phyloP scores from a whole-genome alignment of 2,888 invertebrate genomes.

The Amblyjoppa proteus region DNA sequence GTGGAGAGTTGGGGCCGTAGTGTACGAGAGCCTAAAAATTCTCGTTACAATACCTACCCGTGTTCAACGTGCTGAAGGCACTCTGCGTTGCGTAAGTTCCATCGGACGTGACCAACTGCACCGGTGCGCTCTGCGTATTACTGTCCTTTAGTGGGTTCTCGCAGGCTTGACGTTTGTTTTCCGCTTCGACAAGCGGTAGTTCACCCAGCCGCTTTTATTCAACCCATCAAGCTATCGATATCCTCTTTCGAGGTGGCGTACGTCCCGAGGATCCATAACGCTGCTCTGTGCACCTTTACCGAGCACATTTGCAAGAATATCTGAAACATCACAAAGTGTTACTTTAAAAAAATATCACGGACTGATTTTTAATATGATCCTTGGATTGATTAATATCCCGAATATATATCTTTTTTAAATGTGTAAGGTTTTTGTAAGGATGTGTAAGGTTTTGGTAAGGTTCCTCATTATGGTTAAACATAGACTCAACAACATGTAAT shows the following conservation, averaged over 20 bases:
- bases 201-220: conserved; percentile 91
- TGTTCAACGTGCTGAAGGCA: conserved; percentile 94
- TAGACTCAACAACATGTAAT: too few relatives aligned
- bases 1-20: too few relatives aligned
- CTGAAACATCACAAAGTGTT: conserved; percentile 85
- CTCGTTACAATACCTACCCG: too few relatives aligned
- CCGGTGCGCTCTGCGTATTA: conserved; percentile 78
- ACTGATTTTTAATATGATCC: neutral
- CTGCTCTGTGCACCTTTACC: conserved; percentile 96
- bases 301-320: conserved; percentile 94
- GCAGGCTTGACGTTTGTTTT: conserved; percentile 91
- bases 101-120: conserved; percentile 97
- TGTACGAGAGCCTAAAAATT: too few relatives aligned
- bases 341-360: neutral
- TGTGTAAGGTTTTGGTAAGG: too few relatives aligned
- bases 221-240: conserved; percentile 92
- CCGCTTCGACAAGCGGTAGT: conserved; percentile 87
- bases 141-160: conserved; percentile 87
- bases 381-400: too few relatives aligned
- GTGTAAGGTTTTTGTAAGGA: too few relatives aligned
- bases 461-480: too few relatives aligned
- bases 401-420: too few relatives aligned
- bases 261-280: conserved; percentile 99
- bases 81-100: conserved; percentile 99
- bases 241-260: conserved; percentile 93